These are phyloP conservation scores for Chrysochloris asiatica DNA, from an alignment of 2,113 vertebrate species.

Conservation along the genomic window DNA sequence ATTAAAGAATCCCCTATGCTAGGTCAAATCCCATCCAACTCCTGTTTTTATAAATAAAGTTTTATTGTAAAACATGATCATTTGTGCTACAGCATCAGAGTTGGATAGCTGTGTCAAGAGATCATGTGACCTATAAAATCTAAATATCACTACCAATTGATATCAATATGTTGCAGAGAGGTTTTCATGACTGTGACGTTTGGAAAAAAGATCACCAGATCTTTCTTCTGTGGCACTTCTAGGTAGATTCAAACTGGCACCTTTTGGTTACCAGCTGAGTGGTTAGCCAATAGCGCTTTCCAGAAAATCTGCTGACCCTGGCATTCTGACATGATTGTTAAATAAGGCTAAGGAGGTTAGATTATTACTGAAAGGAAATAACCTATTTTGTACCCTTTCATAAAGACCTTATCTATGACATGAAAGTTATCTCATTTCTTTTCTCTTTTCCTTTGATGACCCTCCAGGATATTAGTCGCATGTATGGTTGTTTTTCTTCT, in stretches of 20 bases:
- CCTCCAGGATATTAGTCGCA: background rate
- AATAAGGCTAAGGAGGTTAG: constrained; percentile 10
- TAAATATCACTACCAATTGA: background rate
- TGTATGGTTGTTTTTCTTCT: no score
- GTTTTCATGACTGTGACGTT: background rate
- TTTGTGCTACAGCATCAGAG: background rate
- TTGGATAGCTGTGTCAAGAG: background rate
- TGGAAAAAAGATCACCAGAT: background rate
- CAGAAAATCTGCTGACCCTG: background rate
- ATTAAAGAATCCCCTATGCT: background rate
- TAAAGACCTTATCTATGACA: background rate
- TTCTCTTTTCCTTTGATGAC: background rate
- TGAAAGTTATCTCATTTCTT: background rate
- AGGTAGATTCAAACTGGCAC: background rate
- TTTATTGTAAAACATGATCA: background rate
- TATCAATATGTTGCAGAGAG: background rate
- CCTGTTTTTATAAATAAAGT: constrained; percentile 21
- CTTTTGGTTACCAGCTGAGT: background rate
- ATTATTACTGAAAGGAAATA: constrained; percentile 12
- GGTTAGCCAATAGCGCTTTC: background rate
- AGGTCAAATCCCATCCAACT: background rate
- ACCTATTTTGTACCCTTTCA: background rate
- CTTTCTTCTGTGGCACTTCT: background rate
- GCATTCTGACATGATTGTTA: background rate
- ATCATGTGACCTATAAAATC: background rate